Evolutionary conservation across 37 sponge, comb jelly and placozoan species (phyloP).

Genomic region (Amphimedon queenslandica): DNA sequence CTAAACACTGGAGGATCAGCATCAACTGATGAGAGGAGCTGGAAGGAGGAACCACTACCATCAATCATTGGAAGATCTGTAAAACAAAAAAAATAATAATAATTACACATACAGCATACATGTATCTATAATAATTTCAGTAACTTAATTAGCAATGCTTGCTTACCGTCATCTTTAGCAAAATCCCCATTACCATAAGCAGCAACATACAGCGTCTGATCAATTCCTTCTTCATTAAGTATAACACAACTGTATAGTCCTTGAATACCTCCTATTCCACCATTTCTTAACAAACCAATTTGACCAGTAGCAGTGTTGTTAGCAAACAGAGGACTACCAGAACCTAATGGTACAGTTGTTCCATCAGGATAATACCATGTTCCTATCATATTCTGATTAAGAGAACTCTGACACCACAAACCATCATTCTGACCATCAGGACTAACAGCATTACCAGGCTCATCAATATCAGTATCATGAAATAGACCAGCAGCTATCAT

Average conservation of each 20-base stretch:
- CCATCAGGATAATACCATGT: neutral
- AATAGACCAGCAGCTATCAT: neutral
- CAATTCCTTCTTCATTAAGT: constrained; percentile 12
- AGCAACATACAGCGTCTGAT: neutral
- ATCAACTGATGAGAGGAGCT: too few relatives aligned
- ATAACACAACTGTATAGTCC: constrained; percentile 38
- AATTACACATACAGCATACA: neutral
- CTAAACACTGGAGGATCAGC: too few relatives aligned
- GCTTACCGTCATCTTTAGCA: neutral
- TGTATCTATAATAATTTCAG: neutral
- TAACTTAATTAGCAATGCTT: neutral
- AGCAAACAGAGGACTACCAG: neutral
- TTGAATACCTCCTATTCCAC: constrained; percentile 4
- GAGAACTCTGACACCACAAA: neutral
- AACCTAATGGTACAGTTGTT: neutral
- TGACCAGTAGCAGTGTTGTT: neutral
- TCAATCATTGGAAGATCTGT: too few relatives aligned
- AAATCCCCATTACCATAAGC: neutral
- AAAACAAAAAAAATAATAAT: too few relatives aligned
- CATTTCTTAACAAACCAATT: neutral
- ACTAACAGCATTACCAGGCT: neutral
- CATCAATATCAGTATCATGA: neutral
- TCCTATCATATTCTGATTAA: neutral
- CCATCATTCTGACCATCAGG: neutral
- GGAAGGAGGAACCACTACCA: too few relatives aligned